Conservation (phyloP, 2,888 invertebrate species). For the Drosophila longiperda region DNA sequence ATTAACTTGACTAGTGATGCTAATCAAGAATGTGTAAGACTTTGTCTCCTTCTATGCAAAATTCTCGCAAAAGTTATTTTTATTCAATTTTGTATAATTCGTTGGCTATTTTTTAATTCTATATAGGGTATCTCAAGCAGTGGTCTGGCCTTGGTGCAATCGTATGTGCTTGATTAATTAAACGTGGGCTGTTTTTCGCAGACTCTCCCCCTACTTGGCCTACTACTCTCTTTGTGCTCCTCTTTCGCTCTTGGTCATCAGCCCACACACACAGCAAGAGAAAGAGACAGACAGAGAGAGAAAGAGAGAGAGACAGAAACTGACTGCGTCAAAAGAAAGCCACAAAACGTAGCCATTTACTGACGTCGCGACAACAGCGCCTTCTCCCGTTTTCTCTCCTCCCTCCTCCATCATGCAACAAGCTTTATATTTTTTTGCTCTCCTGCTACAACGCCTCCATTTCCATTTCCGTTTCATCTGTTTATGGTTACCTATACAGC, state of each 20-base stretch:
- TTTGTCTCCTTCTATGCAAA: not conserved
- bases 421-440: not conserved
- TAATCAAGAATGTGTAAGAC: not conserved
- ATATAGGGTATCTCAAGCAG: constrained; percentile 27
- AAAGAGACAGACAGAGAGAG: constrained; percentile 8
- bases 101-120: not conserved
- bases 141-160: not conserved
- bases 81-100: not conserved
- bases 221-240: constrained; percentile 19
- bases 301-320: not conserved
- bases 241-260: constrained; percentile 11
- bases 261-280: constrained; percentile 31
- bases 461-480: constrained; percentile 44
- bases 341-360: constrained; percentile 68
- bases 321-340: constrained; percentile 69
- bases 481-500: constrained; percentile 11
- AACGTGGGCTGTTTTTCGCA: constrained; percentile 49
- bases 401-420: not conserved
- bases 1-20: no score
- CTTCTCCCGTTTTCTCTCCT: constrained; percentile 19
- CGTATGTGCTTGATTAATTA: constrained; percentile 45
- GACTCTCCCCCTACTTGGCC: constrained; percentile 17
- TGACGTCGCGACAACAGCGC: constrained; percentile 52
- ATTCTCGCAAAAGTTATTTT: not conserved
- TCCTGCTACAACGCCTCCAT: constrained; percentile 30